Base-by-base conservation (phyloP, 1,140 invertebrate genomes). In the Drosophila sulfurigaster region DNA sequence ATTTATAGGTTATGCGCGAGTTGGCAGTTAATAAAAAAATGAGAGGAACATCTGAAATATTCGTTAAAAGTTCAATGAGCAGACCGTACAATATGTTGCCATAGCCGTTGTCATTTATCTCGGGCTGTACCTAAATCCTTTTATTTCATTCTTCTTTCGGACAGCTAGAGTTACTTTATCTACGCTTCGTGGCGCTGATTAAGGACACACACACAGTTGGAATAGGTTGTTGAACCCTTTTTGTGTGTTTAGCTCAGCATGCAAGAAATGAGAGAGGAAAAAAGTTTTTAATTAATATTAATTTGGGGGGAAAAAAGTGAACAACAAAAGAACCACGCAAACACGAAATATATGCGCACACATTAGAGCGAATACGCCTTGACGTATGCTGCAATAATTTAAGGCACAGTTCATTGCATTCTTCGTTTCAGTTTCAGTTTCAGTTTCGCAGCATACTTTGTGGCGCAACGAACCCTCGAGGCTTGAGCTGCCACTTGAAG, bases 201-300 rank as follows among this genome's bases (percentile, higher is more conserved):
- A 35, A 20, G 8, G 41, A 43, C n/a, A 13, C 41, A 43, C 3
- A 13, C 28, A 15, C 10, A n/a, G 35, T 45, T 15, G 8, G 41
- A 69, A 3, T 13, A 43, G 83, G 80, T 88, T 74, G 68, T 67
- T 83, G 74, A 88, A 82, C 82, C 25, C 13, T 30, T 43, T 15
- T 13, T 15, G 20, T 25, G 20, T 25, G 20, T 10, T 38, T 11
- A n/a, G 32, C 52, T 45, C 49, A 46, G 51, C 60, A 64, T 43
- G 57, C 32, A 15, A 25, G 15, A 41, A 41, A 41, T 41, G 13
- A 20, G 57, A 46, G n/a, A 30, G 51, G n/a, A 56, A 72, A 72
- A 49, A 81, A 88, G 65, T 83, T 88, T 88, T 85, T 79, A 83
- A 83, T 89, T 79, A 81, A 81, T 68, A 78, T 81, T 64, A 78